phyloP scores from a whole-genome alignment of 2,797 vertebrate species.

The Lacerta viridis region DNA sequence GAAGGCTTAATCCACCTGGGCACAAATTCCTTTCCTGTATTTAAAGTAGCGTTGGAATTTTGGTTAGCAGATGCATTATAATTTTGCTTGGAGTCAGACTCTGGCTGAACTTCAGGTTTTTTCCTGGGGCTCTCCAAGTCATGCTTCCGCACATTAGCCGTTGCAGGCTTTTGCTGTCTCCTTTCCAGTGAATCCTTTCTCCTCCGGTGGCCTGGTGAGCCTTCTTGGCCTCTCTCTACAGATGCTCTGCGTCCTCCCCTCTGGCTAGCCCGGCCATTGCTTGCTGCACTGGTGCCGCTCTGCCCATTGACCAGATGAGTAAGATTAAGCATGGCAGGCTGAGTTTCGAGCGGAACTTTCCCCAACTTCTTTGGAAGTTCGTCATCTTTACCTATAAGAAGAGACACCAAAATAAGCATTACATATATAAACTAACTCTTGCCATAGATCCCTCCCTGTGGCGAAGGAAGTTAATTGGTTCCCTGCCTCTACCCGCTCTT shows the following conservation, averaged over 20 bases:
- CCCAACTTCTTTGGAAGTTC: conserved; percentile 93
- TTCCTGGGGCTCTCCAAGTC: conserved; percentile 79
- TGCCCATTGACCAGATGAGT: conserved; percentile 91
- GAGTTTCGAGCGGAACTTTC: conserved; percentile 87
- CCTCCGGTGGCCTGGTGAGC: conserved; percentile 78
- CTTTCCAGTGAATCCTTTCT: conserved; percentile 84
- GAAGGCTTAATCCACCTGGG: conserved; percentile 96
- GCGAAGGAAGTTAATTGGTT: neutral
- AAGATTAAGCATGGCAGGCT: conserved; percentile 71
- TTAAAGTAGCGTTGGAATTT: conserved; percentile 87
- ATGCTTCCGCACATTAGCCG: conserved; percentile 75
- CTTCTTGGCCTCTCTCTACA: conserved; percentile 76
- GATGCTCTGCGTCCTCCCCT: conserved; percentile 73
- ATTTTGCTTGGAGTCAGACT: conserved; percentile 69
- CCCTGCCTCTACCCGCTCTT: too few species aligned
- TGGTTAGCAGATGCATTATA: conserved; percentile 89
- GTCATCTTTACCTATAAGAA: conserved; percentile 91
- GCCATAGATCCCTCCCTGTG: neutral
- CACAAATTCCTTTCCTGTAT: conserved; percentile 85
- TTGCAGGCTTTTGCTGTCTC: conserved; percentile 74
- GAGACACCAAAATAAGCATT: conserved; percentile 31
- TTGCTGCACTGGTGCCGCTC: conserved; percentile 78
- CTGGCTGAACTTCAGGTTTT: conserved; percentile 55
- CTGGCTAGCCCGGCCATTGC: conserved; percentile 63
- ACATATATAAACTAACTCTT: neutral